phyloP scores from a whole-genome alignment of 2,888 invertebrate species.

The Acleris holmiana region DNA sequence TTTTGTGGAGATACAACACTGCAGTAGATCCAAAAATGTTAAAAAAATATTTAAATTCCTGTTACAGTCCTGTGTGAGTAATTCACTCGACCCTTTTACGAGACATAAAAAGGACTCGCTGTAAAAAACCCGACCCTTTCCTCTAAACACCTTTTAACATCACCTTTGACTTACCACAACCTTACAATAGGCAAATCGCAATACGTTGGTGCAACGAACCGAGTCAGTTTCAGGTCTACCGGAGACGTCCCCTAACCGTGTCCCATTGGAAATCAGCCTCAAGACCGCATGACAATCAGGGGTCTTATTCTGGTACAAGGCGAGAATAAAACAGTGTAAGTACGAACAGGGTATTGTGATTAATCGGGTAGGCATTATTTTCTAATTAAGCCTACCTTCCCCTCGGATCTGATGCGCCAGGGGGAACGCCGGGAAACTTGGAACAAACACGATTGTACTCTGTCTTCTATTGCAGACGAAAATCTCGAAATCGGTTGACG shows the following conservation, averaged over 20 bases:
- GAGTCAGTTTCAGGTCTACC: constrained; percentile 74
- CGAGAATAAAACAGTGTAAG: constrained; percentile 57
- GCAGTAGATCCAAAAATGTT: not conserved
- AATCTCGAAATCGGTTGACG: constrained; percentile 68
- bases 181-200: constrained; percentile 69
- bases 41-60: too few relatives aligned
- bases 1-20: not conserved
- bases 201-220: constrained; percentile 73
- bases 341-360: constrained; percentile 70
- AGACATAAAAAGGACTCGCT: constrained; percentile 29
- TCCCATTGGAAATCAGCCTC: constrained; percentile 74
- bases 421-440: constrained; percentile 66
- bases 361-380: constrained; percentile 82
- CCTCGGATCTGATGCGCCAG: constrained; percentile 64
- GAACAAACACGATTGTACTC: constrained; percentile 61
- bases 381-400: constrained; percentile 81
- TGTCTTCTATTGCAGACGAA: constrained; percentile 57
- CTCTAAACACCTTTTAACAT: constrained; percentile 50
- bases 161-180: constrained; percentile 71
- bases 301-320: constrained; percentile 45
- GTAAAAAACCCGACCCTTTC: constrained; percentile 35
- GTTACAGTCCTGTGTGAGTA: not conserved
- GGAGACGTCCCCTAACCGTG: constrained; percentile 64
- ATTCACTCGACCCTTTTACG: constrained; percentile 21
- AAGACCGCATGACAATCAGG: constrained; percentile 50